Base-by-base conservation (phyloP, 1,140 invertebrate species). In the Drosophila yakuba region DNA sequence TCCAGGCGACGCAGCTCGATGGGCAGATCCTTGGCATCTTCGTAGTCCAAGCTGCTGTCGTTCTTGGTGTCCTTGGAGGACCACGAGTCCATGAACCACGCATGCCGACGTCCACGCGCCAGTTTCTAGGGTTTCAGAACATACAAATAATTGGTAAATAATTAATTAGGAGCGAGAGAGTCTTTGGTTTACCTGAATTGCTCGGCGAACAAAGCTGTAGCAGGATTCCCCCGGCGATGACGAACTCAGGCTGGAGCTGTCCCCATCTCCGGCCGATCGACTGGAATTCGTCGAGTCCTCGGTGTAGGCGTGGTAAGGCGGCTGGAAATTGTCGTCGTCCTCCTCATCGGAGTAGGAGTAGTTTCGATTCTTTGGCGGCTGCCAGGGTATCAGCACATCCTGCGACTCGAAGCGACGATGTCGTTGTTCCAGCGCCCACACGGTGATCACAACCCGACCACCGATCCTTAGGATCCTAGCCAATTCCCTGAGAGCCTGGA, bases 371-470 rank as follows among this genome's bases (percentile, higher is more conserved):
- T 94, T 95, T 3, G 96, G 96, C 51, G 95, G 94, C 79, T 97
- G 96, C 98, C 98, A 99, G 2, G 98, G 98, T 63, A 99, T 97
- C 35, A 99, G 93, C 43, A 99, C 97, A 93, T 99, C 98, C 93
- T 94, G 94, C 12, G 94, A 94, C 81, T 94, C 94, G 45, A 94
- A 94, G 73, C 96, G 97, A 76, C 97, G 93, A 88, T 98, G 96
- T 57, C 96, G 95, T 88, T 99, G 98, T 93, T 99, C 98, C 96
- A 98, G 97, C 12, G 98, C 97, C 98, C 98, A 99, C 1, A 98
- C 98, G 14, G 97, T 98, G 67, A 99, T 97, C 69, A 99, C 95
- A n/a, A 99, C 94, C 54, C 96, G 93, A 4, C 98, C 98, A 1
- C 98, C 98, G 58, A 98, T 97, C 62, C 97, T 93, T 3, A 99